Conservation (phyloP, 2,888 invertebrate genomes). For the Blomia tropicalis region DNA sequence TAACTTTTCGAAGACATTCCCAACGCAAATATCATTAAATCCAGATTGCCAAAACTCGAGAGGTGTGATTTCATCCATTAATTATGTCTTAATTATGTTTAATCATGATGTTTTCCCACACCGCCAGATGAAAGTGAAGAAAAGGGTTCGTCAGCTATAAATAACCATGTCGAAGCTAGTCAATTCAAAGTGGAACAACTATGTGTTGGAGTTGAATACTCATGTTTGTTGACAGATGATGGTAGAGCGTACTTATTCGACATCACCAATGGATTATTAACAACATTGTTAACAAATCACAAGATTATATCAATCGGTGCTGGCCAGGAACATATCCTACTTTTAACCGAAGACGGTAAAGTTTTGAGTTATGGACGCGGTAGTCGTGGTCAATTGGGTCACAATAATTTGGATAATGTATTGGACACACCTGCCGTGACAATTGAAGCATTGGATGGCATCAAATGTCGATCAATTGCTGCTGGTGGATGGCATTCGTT, state of each 20-base stretch:
- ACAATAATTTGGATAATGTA: slow-evolving; percentile 48
- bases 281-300: not conserved
- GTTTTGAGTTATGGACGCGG: slow-evolving; percentile 70
- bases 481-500: slow-evolving; percentile 76
- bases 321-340: slow-evolving; percentile 63
- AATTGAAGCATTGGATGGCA: slow-evolving; percentile 50
- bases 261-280: not conserved
- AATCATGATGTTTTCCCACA: too few relatives aligned
- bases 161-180: not conserved
- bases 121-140: not conserved
- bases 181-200: slow-evolving; percentile 14
- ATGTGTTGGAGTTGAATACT: slow-evolving; percentile 24
- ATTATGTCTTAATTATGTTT: too few relatives aligned
- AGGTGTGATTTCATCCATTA: too few relatives aligned
- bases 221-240: slow-evolving; percentile 23
- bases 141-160: not conserved
- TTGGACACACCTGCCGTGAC: slow-evolving; percentile 46
- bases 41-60: not conserved
- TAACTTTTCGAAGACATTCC: slow-evolving; percentile 14
- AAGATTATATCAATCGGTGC: slow-evolving; percentile 41
- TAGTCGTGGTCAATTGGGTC: slow-evolving; percentile 70
- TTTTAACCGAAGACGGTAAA: slow-evolving; percentile 51
- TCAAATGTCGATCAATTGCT: slow-evolving; percentile 51
- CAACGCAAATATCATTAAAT: not conserved
- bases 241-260: slow-evolving; percentile 14